A percentile compares a stretch with the other conserved stretches of the same genome.
Conservation (phyloP, 2,113 vertebrate species). For the Microtus richardsoni region DNA sequence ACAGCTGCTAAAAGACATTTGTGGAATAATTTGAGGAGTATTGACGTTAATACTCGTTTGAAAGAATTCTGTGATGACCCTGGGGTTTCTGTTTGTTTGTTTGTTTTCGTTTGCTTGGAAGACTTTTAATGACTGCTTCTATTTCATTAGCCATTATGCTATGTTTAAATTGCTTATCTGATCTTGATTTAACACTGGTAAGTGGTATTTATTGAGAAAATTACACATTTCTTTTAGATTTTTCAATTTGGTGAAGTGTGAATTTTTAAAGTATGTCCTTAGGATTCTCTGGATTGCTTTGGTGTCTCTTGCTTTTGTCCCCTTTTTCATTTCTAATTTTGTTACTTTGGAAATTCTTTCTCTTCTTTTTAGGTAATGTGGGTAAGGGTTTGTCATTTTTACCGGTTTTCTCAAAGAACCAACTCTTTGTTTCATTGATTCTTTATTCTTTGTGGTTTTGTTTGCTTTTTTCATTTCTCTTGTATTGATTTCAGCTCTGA, state of each 20-base stretch:
- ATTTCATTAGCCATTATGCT: not conserved
- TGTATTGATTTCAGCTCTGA: not conserved
- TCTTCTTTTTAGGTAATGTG: not conserved
- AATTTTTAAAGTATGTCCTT: not conserved
- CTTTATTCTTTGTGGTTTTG: not conserved
- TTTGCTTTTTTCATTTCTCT: not conserved
- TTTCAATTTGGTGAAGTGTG: not conserved
- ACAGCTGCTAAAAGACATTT: not conserved
- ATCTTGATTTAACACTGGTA: not conserved
- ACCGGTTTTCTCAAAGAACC: not conserved
- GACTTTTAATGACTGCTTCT: not conserved
- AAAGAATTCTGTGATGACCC: not conserved
- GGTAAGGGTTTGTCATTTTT: not conserved
- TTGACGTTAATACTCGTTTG: not conserved
- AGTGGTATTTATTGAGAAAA: not conserved
- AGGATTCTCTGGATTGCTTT: too few species aligned
- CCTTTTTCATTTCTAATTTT: too few species aligned
- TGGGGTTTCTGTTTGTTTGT: not conserved
- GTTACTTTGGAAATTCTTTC: not conserved
- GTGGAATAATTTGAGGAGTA: not conserved
- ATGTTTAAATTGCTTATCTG: too few species aligned
- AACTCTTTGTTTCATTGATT: not conserved
- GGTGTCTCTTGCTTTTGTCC: too few species aligned
- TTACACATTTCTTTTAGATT: not conserved
- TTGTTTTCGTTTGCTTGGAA: not conserved